Conservation (phyloP, 2,888 invertebrate genomes). For the Pyrocoelia pectoralis region DNA sequence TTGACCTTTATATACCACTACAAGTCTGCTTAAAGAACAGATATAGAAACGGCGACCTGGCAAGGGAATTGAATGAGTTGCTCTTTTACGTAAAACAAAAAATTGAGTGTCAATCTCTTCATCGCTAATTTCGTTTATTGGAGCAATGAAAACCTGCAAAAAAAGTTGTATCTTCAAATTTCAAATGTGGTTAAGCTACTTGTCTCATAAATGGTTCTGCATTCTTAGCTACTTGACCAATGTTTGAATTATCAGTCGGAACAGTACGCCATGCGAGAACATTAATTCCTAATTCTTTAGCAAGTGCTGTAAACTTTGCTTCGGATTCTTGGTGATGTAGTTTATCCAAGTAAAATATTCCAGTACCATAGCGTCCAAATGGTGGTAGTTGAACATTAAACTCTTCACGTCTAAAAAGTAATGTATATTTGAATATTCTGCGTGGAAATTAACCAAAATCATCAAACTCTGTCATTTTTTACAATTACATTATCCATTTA, state of each 20-base stretch:
- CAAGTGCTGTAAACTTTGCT: slow-evolving; percentile 80
- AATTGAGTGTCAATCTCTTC: slow-evolving; percentile 54
- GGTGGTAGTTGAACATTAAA: slow-evolving; percentile 85
- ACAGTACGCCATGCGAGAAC: slow-evolving; percentile 95
- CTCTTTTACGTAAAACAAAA: slow-evolving; percentile 91
- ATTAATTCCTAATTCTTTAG: slow-evolving; percentile 79
- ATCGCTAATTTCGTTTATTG: slow-evolving; percentile 46
- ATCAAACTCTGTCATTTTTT: too few relatives aligned
- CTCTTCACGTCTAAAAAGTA: slow-evolving; percentile 64
- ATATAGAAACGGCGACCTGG: slow-evolving; percentile 94
- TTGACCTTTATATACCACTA: slow-evolving; percentile 97
- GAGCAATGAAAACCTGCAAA: slow-evolving; percentile 68
- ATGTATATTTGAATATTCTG: not conserved
- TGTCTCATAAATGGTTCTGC: slow-evolving; percentile 97
- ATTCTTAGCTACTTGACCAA: slow-evolving; percentile 91
- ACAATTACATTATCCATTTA: too few relatives aligned
- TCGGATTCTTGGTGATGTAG: slow-evolving; percentile 81
- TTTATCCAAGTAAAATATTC: slow-evolving; percentile 93
- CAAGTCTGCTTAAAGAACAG: slow-evolving; percentile 90
- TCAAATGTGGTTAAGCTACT: slow-evolving; percentile 61
- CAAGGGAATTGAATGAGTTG: slow-evolving; percentile 86
- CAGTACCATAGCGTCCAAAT: slow-evolving; percentile 93
- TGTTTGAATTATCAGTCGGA: slow-evolving; percentile 83
- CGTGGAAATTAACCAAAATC: too few relatives aligned
- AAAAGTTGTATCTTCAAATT: not conserved